Evolutionary conservation across 1,140 invertebrate genomes (phyloP).

Genomic region (Drosophila sturtevanti): DNA sequence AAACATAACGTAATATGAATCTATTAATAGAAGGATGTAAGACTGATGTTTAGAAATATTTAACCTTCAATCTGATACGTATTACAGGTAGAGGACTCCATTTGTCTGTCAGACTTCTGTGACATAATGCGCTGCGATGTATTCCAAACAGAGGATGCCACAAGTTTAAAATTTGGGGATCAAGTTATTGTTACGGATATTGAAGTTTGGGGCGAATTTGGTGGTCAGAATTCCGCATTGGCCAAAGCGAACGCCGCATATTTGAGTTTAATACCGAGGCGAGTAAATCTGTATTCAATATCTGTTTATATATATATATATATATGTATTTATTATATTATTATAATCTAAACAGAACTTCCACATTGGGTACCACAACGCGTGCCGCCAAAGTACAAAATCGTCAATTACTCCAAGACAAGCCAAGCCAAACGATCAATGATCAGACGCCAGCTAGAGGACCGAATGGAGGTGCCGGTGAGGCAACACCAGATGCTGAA

Average conservation of each 20-base stretch:
- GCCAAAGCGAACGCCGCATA: slow-evolving; percentile 84
- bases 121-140: slow-evolving; percentile 97
- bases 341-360: slow-evolving; percentile 59
- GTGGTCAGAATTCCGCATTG: slow-evolving; percentile 86
- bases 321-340: no score
- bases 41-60: no score
- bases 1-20: neutral
- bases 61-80: no score
- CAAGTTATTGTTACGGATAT: slow-evolving; percentile 88
- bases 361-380: slow-evolving; percentile 72
- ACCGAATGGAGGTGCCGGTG: neutral
- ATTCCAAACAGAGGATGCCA: slow-evolving; percentile 88
- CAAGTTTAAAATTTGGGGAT: slow-evolving; percentile 83
- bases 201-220: slow-evolving; percentile 88
- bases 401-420: slow-evolving; percentile 82
- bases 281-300: neutral
- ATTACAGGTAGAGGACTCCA: slow-evolving; percentile 91
- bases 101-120: slow-evolving; percentile 96
- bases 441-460: slow-evolving; percentile 30
- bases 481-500: slow-evolving; percentile 33
- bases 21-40: no score
- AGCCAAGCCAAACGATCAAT: slow-evolving; percentile 66
- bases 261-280: slow-evolving; percentile 82
- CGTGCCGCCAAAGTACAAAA: slow-evolving; percentile 81
- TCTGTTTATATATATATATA: neutral